A percentile compares a stretch with the other conserved stretches of the same genome.
These are phyloP conservation scores for Notoglanidium macrostoma DNA, from an alignment of 2,797 vertebrate genomes.

Conservation along the genomic window DNA sequence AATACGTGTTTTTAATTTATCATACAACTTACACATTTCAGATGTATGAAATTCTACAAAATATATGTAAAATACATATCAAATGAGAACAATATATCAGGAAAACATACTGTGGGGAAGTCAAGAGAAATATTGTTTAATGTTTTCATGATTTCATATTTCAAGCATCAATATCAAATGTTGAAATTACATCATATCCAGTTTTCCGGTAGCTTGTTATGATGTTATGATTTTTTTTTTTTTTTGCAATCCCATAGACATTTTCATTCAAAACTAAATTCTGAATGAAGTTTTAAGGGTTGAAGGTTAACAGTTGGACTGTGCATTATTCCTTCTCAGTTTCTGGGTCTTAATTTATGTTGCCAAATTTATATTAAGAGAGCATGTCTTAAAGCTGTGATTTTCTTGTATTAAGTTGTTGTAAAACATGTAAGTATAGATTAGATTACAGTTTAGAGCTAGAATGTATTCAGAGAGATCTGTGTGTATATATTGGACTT, in stretches of 20 bases:
- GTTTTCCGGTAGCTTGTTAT: neutral
- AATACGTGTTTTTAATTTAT: slow-evolving; percentile 5
- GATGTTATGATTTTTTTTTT: neutral
- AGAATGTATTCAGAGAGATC: slow-evolving; percentile 63
- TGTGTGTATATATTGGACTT: slow-evolving; percentile 73
- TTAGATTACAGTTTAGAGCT: slow-evolving; percentile 60
- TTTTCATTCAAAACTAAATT: neutral
- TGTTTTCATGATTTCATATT: neutral
- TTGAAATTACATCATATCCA: neutral
- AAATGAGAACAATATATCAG: neutral
- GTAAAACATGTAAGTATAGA: slow-evolving; percentile 65
- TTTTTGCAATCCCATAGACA: neutral
- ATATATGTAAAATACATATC: slow-evolving; percentile 8
- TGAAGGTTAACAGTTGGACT: slow-evolving; percentile 55
- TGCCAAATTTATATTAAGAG: slow-evolving; percentile 68
- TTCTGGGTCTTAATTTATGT: slow-evolving; percentile 61
- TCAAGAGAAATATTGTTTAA: neutral
- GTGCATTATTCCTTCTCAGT: slow-evolving; percentile 38
- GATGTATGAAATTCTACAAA: neutral
- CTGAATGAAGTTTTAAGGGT: slow-evolving; percentile 14
- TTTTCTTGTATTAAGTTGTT: slow-evolving; percentile 49
- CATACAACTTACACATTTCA: neutral
- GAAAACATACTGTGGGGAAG: slow-evolving; percentile 14
- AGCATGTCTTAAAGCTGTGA: slow-evolving; percentile 64
- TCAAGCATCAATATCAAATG: neutral